phyloP scores from a whole-genome alignment of 2,797 vertebrate genomes.

The Semaprochilodus insignis region DNA sequence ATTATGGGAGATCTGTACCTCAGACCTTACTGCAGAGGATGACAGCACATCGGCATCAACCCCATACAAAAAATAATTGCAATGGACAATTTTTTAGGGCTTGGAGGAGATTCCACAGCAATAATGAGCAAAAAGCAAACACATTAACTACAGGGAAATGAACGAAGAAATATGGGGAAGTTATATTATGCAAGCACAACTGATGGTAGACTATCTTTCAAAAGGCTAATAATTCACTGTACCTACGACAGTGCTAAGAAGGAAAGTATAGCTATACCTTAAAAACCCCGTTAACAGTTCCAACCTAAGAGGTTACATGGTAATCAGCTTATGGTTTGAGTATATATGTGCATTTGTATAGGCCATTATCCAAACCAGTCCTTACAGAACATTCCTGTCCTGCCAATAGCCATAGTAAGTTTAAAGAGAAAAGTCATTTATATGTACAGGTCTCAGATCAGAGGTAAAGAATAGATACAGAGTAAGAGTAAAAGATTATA shows the following conservation, averaged over 20 bases:
- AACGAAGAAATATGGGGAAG: neutral
- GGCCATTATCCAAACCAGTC: slow-evolving; percentile 12
- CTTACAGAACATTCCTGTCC: slow-evolving; percentile 46
- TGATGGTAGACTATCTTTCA: neutral
- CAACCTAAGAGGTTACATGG: slow-evolving; percentile 28
- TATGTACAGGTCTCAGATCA: slow-evolving; percentile 49
- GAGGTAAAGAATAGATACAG: slow-evolving; percentile 50
- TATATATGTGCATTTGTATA: slow-evolving; percentile 37
- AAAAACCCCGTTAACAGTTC: neutral
- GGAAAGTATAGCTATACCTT: neutral
- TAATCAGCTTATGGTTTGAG: slow-evolving; percentile 33
- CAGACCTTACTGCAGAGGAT: neutral
- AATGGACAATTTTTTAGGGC: neutral
- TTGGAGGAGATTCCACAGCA: slow-evolving; percentile 6
- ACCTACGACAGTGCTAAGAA: slow-evolving; percentile 7
- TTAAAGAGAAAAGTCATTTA: slow-evolving; percentile 46
- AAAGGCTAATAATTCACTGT: slow-evolving; percentile 19
- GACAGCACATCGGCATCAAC: neutral
- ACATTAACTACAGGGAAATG: neutral
- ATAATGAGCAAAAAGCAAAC: neutral
- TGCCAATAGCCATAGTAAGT: slow-evolving; percentile 24
- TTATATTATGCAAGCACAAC: neutral
- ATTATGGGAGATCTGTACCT: neutral
- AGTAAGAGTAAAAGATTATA: slow-evolving; percentile 37
- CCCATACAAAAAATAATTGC: neutral